Percentiles rank a stretch among this genome's conserved stretches.
Conservation (phyloP, 2,113 vertebrate genomes). For the Tetraodon nigroviridis region DNA sequence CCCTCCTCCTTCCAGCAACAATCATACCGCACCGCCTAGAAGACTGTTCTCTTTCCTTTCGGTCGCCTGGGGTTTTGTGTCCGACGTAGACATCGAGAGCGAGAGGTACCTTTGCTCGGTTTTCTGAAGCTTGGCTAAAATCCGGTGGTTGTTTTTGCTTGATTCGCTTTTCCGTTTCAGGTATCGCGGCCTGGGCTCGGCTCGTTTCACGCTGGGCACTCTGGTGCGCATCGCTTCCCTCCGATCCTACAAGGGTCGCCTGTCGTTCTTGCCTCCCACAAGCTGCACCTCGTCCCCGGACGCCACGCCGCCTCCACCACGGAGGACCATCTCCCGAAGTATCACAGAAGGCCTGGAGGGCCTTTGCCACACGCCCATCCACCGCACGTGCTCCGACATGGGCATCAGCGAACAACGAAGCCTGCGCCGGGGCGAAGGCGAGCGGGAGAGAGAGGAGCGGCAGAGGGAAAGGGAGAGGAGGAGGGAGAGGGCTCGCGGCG, state of each 20-base stretch:
- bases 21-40: constrained; percentile 49
- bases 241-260: constrained; percentile 85
- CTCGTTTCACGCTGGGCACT: constrained; percentile 86
- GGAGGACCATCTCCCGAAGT: constrained; percentile 76
- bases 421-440: constrained; percentile 67
- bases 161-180: constrained; percentile 31
- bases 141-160: not conserved
- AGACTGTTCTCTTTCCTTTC: constrained; percentile 86
- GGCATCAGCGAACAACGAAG: constrained; percentile 80
- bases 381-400: constrained; percentile 86
- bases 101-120: constrained; percentile 72
- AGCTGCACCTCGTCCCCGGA: constrained; percentile 53
- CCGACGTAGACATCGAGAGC: constrained; percentile 90
- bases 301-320: constrained; percentile 57
- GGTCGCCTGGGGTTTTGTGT: constrained; percentile 91
- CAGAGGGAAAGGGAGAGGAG: constrained; percentile 66
- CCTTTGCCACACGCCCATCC: constrained; percentile 76
- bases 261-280: constrained; percentile 85
- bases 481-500: constrained; percentile 65
- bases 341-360: constrained; percentile 76
- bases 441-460: constrained; percentile 70
- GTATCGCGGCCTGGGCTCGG: constrained; percentile 83
- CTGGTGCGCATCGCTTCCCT: constrained; percentile 81
- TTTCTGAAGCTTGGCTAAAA: not conserved
- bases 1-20: constrained; percentile 67